Evolutionary conservation across 2,113 vertebrate genomes (phyloP).

Genomic region (Gallinago media): DNA sequence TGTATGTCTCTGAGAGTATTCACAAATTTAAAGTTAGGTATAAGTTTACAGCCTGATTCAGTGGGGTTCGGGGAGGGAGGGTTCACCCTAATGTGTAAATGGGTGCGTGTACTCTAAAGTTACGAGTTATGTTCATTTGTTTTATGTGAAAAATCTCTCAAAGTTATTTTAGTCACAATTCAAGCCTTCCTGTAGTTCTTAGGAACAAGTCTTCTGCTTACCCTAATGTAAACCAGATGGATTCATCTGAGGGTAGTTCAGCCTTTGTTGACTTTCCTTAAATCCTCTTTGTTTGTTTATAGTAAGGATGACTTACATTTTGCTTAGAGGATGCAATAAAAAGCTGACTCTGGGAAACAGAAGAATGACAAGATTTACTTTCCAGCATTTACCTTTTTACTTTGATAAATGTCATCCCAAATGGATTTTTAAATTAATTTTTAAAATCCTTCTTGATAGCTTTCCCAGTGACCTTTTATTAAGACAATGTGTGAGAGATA

Average conservation of each 20-base stretch:
- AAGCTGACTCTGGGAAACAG: conserved; percentile 22
- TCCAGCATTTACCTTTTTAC: conserved; percentile 10
- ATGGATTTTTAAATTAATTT: conserved; percentile 56
- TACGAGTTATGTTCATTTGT: background rate
- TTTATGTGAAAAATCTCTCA: background rate
- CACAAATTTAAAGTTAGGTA: background rate
- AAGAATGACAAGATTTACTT: conserved; percentile 32
- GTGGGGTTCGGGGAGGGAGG: background rate
- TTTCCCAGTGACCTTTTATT: conserved; percentile 62
- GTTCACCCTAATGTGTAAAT: background rate
- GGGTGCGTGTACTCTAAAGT: background rate
- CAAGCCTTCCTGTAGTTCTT: background rate
- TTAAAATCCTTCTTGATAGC: conserved; percentile 27
- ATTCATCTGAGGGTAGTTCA: background rate
- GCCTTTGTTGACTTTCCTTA: conserved; percentile 14
- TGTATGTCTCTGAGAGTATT: background rate
- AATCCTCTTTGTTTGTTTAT: conserved; percentile 37
- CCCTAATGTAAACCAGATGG: conserved; percentile 32
- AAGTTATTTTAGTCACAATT: conserved; percentile 4
- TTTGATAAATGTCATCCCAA: conserved; percentile 47
- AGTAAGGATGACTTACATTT: background rate
- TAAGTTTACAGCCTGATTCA: background rate
- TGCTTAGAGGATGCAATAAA: conserved; percentile 37
- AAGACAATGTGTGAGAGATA: conserved; percentile 35
- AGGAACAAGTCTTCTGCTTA: background rate